These are phyloP conservation scores for Stenodera caucasica DNA, from an alignment of 2,888 invertebrate genomes.

Conservation along the genomic window DNA sequence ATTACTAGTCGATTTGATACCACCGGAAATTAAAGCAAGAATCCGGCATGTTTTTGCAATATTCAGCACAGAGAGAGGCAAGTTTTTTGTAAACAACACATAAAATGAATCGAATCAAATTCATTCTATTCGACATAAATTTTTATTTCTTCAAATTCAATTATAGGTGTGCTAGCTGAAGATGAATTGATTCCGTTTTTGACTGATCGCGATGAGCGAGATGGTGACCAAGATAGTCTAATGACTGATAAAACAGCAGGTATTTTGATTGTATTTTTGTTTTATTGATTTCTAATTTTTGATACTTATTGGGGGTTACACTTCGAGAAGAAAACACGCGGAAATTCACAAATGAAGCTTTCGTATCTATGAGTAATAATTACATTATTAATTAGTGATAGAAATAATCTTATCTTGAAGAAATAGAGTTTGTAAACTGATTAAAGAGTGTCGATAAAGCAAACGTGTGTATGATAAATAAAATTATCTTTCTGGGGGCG, in stretches of 20 bases:
- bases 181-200: slow-evolving; percentile 54
- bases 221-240: slow-evolving; percentile 48
- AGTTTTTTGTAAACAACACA: slow-evolving; percentile 5
- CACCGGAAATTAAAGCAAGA: slow-evolving; percentile 37
- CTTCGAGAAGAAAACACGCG: too few relatives aligned
- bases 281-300: background rate
- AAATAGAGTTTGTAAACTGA: too few relatives aligned
- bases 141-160: background rate
- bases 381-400: too few relatives aligned
- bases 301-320: too few relatives aligned
- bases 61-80: slow-evolving; percentile 41
- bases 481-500: too few relatives aligned
- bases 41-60: slow-evolving; percentile 36
- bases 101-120: background rate
- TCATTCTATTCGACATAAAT: slow-evolving; percentile 12
- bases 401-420: too few relatives aligned
- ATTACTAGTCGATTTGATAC: slow-evolving; percentile 38
- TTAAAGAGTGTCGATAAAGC: too few relatives aligned
- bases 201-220: slow-evolving; percentile 43
- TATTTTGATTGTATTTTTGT: slow-evolving; percentile 22
- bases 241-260: slow-evolving; percentile 51
- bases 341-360: too few relatives aligned
- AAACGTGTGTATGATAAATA: too few relatives aligned
- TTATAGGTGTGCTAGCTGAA: slow-evolving; percentile 49
- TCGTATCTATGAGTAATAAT: too few relatives aligned